Percentiles rank a stretch among this genome's conserved stretches.
These are phyloP conservation scores for Calyptomena viridis DNA, from an alignment of 2,113 vertebrate genomes.

Conservation along the genomic window DNA sequence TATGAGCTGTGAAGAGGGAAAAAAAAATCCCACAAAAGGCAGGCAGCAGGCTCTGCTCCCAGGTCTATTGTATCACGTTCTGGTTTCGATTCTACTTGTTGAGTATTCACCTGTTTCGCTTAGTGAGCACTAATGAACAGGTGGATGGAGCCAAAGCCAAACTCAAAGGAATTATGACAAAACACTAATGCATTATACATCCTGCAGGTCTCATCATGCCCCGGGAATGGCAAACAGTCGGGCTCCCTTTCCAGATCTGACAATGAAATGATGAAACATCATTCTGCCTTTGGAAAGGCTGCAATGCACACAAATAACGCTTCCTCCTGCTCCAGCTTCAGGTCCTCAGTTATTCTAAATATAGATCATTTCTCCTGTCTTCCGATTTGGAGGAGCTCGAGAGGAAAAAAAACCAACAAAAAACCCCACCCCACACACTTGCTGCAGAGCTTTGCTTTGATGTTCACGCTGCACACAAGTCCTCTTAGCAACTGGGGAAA, in stretches of 20 bases:
- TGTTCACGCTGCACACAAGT: background rate
- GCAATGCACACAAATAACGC: conserved; percentile 29
- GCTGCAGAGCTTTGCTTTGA: background rate
- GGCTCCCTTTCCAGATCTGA: conserved; percentile 71
- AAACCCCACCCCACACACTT: background rate
- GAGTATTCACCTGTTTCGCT: conserved; percentile 79
- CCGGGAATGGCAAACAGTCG: conserved; percentile 38
- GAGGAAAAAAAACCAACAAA: background rate
- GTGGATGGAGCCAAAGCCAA: conserved; percentile 77
- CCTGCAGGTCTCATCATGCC: conserved; percentile 74
- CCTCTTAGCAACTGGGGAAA: background rate
- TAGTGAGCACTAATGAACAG: conserved; percentile 78
- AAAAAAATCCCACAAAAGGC: background rate
- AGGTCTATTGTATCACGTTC: conserved; percentile 63
- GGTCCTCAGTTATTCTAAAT: conserved; percentile 47
- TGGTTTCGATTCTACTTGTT: conserved; percentile 78
- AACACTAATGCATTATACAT: conserved; percentile 64
- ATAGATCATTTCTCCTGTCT: conserved; percentile 16
- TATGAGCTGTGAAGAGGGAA: background rate
- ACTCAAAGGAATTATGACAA: conserved; percentile 74
- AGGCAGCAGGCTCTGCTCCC: conserved; percentile 39
- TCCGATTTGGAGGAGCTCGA: conserved; percentile 22
- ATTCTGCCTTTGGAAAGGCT: conserved; percentile 55
- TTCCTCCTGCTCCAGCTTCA: conserved; percentile 50
- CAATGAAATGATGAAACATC: conserved; percentile 67